Base-by-base conservation (phyloP, 1,140 invertebrate species). In the Notospermus geniculatus region DNA sequence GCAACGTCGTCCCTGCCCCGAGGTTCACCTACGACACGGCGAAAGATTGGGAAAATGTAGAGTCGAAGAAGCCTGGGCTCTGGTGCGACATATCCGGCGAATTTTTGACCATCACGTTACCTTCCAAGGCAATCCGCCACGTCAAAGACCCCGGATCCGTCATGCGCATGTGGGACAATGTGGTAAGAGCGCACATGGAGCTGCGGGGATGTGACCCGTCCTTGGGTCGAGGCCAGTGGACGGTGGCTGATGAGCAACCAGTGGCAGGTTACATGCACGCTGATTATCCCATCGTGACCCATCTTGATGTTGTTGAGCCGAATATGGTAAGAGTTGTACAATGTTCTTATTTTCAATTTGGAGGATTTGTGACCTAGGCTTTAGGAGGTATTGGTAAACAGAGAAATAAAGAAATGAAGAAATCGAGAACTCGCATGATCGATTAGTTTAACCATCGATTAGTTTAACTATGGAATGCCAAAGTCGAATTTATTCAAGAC, bases 281-380 rank as follows among this genome's bases (percentile, higher is more conserved):
- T n/a, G 70, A 68, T 4, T 71, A 68, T 59, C 70, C 70, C 9
- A 70, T 71, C 28, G 68, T 70, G 1, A 68, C 68, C 5, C 65
- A 68, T 57, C 36, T 70, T 13, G 68, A 70, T 41, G 61, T 69
- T 15, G 57, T 63, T 36, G 52, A 68, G 28, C 66, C 59, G 41
- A 58, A 59, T 23, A 54, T 36, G 23, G 52, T 60, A 25, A 36
- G 60, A 7, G 15, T 36, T 36, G 5, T 36, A 15, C 32, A 36
- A 15, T 36, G 5, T 36, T n/a, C 15, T 36, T 15, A 36, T 36
- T 15, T 4, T 36, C 32, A 4, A 7, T 36, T 4, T 36, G n/a
- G n/a, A n/a, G n/a, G n/a, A n/a, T n/a, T n/a, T n/a, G n/a, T n/a
- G n/a, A n/a, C n/a, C n/a, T n/a, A n/a, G n/a, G n/a, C n/a, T n/a